These are phyloP conservation scores for Cataglyphis cursor DNA, from an alignment of 2,888 invertebrate genomes.

Conservation along the genomic window DNA sequence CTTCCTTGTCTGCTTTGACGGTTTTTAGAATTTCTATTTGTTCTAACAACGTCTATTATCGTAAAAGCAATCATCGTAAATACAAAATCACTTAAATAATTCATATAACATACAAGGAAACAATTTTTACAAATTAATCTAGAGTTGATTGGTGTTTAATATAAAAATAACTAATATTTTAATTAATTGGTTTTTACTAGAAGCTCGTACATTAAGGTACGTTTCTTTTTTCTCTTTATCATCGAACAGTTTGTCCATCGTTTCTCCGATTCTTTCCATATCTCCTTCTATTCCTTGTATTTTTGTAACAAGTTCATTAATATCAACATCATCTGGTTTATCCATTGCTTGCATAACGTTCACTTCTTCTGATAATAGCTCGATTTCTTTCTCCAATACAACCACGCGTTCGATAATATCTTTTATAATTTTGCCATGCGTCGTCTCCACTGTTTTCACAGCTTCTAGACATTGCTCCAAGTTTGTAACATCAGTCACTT, in stretches of 20 bases:
- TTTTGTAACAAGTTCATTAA: conserved; percentile 85
- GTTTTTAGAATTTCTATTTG: conserved; percentile 90
- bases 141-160: conserved; percentile 10
- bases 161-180: background rate
- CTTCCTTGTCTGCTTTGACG: conserved; percentile 91
- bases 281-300: conserved; percentile 86
- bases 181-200: background rate
- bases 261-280: conserved; percentile 85
- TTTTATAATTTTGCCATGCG: conserved; percentile 38
- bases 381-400: conserved; percentile 71
- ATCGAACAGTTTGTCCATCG: conserved; percentile 87
- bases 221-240: conserved; percentile 88
- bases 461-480: conserved; percentile 36
- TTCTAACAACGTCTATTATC: conserved; percentile 88
- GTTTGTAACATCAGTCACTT: background rate
- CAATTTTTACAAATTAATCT: background rate
- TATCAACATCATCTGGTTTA: conserved; percentile 52
- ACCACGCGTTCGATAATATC: conserved; percentile 66
- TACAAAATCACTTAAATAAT: background rate
- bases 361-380: conserved; percentile 74
- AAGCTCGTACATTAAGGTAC: conserved; percentile 87
- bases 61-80: background rate
- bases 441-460: conserved; percentile 25
- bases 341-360: conserved; percentile 54
- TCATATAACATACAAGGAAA: background rate